Evolutionary conservation across 1,140 invertebrate genomes (phyloP).

Genomic region (Brachionus koreanus): DNA sequence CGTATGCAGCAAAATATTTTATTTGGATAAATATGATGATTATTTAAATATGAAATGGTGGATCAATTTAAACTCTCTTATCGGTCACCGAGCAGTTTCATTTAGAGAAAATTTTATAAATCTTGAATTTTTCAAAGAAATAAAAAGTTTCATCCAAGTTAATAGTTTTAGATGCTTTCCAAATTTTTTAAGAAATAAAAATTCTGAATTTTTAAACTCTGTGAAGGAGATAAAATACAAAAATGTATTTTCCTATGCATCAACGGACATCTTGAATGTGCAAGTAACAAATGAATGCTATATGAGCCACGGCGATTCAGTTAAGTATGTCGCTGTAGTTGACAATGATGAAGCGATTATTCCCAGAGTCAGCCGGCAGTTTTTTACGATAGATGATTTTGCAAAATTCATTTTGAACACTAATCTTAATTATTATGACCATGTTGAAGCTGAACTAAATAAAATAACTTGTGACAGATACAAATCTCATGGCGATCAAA

Average conservation of each 20-base stretch:
- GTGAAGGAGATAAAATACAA: not conserved
- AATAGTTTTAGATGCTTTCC: conserved; percentile 24
- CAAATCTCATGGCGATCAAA: not conserved
- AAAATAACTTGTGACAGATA: not conserved
- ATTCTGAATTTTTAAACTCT: not conserved
- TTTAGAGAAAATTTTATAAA: conserved; percentile 18
- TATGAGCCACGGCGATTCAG: not conserved
- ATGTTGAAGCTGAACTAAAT: not conserved
- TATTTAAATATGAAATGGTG: conserved; percentile 9
- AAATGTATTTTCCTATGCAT: conserved; percentile 6
- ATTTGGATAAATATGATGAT: not conserved
- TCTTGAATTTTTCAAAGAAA: not conserved
- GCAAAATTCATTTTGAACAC: not conserved
- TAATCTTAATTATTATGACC: not conserved
- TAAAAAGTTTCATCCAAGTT: not conserved
- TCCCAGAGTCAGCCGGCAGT: not conserved
- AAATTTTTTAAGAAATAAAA: not conserved
- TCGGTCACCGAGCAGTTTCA: not conserved
- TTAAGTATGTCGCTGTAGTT: not conserved
- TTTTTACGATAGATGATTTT: not conserved
- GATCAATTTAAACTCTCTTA: not conserved
- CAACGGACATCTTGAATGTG: conserved; percentile 4
- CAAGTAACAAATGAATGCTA: conserved; percentile 25
- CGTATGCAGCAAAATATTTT: conserved; percentile 7
- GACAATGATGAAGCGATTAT: conserved; percentile 19